Conservation (phyloP, 2,797 vertebrate species). For the Centroberyx gerrardi region DNA sequence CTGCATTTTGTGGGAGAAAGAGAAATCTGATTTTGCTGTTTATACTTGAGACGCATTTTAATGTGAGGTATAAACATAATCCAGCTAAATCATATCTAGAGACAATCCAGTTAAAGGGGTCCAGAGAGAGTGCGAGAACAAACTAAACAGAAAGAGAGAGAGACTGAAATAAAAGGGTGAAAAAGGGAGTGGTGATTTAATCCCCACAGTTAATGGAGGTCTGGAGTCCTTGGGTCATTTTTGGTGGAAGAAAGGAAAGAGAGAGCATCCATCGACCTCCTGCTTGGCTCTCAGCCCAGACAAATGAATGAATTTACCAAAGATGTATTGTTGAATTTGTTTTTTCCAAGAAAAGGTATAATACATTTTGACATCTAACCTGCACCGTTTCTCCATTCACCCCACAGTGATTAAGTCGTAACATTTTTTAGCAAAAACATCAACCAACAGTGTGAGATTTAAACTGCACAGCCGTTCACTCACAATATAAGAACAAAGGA, state of each 20-base stretch:
- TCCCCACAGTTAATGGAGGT: slow-evolving; percentile 19
- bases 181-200: slow-evolving; percentile 20
- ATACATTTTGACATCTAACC: background rate
- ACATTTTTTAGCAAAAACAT: slow-evolving; percentile 6
- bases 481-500: slow-evolving; percentile 1
- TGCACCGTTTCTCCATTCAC: background rate
- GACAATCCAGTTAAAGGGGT: too few species aligned
- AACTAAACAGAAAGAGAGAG: slow-evolving; percentile 8
- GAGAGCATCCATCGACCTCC: slow-evolving; percentile 11
- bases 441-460: slow-evolving; percentile 1
- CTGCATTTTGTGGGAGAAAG: too few species aligned
- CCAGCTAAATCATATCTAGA: too few species aligned
- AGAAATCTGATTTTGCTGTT: too few species aligned
- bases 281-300: slow-evolving; percentile 31
- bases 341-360: slow-evolving; percentile 7
- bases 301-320: slow-evolving; percentile 7
- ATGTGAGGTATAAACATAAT: too few species aligned
- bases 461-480: slow-evolving; percentile 8
- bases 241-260: slow-evolving; percentile 10
- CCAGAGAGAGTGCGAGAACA: slow-evolving; percentile 10
- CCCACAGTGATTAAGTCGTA: slow-evolving; percentile 19
- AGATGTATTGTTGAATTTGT: background rate
- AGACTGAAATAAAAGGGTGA: background rate
- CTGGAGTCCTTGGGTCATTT: slow-evolving; percentile 19
- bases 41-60: too few species aligned